Base-by-base conservation (phyloP, 2,888 invertebrate species). In the Euspilapteryx auroguttella region DNA sequence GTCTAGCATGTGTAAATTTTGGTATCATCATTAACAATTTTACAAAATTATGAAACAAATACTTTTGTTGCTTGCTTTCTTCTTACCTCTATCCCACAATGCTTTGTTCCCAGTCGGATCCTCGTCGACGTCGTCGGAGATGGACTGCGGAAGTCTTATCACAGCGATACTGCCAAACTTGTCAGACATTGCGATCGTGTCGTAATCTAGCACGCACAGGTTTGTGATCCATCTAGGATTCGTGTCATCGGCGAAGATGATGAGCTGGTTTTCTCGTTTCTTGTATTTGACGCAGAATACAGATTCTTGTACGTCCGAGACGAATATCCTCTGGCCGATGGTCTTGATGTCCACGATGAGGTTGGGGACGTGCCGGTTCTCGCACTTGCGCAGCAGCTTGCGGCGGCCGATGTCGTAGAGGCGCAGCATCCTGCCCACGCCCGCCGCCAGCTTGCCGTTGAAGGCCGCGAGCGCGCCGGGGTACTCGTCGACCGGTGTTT, bases 91-190 rank as follows among this genome's bases (percentile, higher is more conserved):
- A 53, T 91, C 91, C 98, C 98, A 99, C 1, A 99, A 75, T 1
- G 97, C 94, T 59, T 97, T 96, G 49, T 95, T 96, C 24, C 98
- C 98, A 0, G 98, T 98, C 1, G 98, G 99, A 69, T 99, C 99
- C 65, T 99, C 99, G 56, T 99, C 98, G 1, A 99, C 95, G 54
- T 99, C 98, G 63, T 99, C 99, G 14, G 89, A 90, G 2, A 95
- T 89, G 32, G 93, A 92, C 29, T 87, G 84, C 0, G 98, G 94
- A 30, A 97, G 58, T 24, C 96, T 81, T 47, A 96, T 88, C 31
- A 99, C 85, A 32, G 91, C 84, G 39, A 99, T 80, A 54, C 96
- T 99, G 17, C 98, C 99, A 76, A 98, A 99, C 65, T 99, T 99
- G 61, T 99, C 99, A 5, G 95, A 92, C 33, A 92, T 87, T 0